A percentile compares a stretch with the other conserved stretches of the same genome.
Conservation (phyloP, 2,888 invertebrate genomes). For the Drosophila prolongata region DNA sequence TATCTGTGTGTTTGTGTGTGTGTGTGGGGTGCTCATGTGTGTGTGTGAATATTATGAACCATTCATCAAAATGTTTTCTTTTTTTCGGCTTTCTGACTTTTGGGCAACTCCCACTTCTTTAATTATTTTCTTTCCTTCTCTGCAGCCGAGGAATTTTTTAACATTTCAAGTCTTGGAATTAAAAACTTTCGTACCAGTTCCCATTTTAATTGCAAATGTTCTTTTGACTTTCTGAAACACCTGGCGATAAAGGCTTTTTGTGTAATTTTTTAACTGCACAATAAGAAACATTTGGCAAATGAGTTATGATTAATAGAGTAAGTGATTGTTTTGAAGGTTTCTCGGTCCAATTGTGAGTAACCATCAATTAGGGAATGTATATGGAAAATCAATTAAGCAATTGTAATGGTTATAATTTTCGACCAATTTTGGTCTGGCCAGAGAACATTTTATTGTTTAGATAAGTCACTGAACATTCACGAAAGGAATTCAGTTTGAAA, state of each 20-base stretch:
- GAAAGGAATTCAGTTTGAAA: too few species aligned
- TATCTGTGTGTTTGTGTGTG: conserved; percentile 22
- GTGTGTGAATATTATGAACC: conserved; percentile 73
- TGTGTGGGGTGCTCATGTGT: conserved; percentile 7
- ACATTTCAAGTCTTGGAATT: conserved; percentile 2
- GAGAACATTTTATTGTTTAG: background rate
- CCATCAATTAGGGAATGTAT: conserved; percentile 15
- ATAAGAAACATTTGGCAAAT: conserved; percentile 37
- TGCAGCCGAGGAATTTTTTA: background rate
- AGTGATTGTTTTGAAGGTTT: background rate
- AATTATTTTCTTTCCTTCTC: conserved; percentile 38
- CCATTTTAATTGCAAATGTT: conserved; percentile 29
- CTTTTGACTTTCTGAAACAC: conserved; percentile 24
- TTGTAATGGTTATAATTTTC: conserved; percentile 11
- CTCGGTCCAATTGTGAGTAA: background rate
- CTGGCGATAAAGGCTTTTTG: conserved; percentile 43
- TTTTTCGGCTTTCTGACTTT: conserved; percentile 58
- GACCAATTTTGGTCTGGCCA: background rate
- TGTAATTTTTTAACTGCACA: conserved; percentile 15
- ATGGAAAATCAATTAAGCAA: conserved; percentile 7
- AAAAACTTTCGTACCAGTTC: conserved; percentile 15
- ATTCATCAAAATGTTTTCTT: conserved; percentile 76
- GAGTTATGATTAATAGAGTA: conserved; percentile 25
- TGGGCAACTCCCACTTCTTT: conserved; percentile 82
- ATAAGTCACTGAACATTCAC: background rate